Conservation (phyloP, 2,797 vertebrate species). For the Argya squamiceps region DNA sequence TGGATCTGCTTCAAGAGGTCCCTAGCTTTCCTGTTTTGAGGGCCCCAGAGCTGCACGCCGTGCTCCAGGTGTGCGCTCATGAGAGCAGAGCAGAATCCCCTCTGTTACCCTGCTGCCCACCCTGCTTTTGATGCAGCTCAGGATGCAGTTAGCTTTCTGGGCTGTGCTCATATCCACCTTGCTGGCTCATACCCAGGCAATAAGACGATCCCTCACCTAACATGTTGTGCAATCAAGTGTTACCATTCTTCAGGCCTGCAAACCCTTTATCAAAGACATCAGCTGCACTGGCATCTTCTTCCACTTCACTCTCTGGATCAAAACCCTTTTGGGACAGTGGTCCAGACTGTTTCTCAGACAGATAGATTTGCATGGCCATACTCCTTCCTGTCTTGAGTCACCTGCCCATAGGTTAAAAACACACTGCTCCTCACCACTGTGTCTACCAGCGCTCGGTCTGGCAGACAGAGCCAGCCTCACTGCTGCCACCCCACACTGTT, state of each 20-base stretch:
- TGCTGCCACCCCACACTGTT: not conserved
- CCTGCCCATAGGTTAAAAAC: not conserved
- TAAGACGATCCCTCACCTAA: not conserved
- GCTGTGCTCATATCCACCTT: not conserved
- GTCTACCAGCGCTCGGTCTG: not conserved
- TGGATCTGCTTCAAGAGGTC: not conserved
- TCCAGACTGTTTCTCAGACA: not conserved
- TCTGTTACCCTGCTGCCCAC: fast-evolving
- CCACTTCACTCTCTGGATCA: not conserved
- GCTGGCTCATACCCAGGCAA: not conserved
- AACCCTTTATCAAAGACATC: not conserved
- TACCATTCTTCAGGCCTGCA: not conserved
- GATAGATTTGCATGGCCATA: not conserved
- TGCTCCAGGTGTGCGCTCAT: not conserved
- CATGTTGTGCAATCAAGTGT: not conserved
- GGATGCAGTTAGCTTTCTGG: not conserved
- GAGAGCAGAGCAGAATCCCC: not conserved
- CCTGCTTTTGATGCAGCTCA: not conserved
- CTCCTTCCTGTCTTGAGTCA: not conserved
- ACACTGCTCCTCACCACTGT: not conserved
- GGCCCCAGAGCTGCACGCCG: fast-evolving
- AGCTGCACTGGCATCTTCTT: not conserved
- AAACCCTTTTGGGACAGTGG: not conserved
- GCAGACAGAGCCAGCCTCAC: not conserved
- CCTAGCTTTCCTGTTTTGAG: not conserved